phyloP scores from a whole-genome alignment of 2,113 vertebrate species.

The Thalassarche chlororhynchos region DNA sequence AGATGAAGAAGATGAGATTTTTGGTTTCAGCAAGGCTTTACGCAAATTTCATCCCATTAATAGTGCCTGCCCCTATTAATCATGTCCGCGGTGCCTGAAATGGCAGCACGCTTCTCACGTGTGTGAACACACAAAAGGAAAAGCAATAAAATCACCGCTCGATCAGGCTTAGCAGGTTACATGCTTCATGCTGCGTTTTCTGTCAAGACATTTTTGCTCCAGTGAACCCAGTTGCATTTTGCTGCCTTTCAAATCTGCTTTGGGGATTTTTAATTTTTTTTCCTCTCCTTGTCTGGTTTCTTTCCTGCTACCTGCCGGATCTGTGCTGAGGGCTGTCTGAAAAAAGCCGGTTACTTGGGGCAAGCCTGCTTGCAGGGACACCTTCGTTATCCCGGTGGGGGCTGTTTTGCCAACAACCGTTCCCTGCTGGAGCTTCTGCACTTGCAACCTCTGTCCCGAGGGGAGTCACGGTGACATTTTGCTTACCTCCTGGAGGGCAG shows the following conservation, averaged over 20 bases:
- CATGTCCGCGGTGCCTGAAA: not conserved
- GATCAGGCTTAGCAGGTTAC: not conserved
- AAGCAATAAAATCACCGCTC: not conserved
- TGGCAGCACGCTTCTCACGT: rapidly evolving
- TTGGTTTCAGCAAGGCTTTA: not conserved
- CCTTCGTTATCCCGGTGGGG: not conserved
- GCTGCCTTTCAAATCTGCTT: not conserved
- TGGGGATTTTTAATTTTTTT: not conserved
- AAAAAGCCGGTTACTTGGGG: rapidly evolving
- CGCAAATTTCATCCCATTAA: not conserved
- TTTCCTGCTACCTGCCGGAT: not conserved
- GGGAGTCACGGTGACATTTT: not conserved
- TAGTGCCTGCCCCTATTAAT: not conserved
- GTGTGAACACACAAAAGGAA: not conserved
- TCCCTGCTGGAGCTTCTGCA: not conserved
- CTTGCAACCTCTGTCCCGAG: not conserved
- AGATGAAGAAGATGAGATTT: not conserved
- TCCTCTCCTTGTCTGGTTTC: not conserved
- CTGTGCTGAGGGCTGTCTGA: too few species aligned
- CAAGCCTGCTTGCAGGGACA: not conserved
- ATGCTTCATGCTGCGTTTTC: not conserved
- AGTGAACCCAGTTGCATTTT: not conserved
- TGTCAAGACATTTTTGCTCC: not conserved
- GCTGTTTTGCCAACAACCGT: not conserved
- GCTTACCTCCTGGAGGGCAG: not conserved